These are phyloP conservation scores for Corydoras sp. DNA, from an alignment of 2,113 vertebrate species.

Conservation along the genomic window DNA sequence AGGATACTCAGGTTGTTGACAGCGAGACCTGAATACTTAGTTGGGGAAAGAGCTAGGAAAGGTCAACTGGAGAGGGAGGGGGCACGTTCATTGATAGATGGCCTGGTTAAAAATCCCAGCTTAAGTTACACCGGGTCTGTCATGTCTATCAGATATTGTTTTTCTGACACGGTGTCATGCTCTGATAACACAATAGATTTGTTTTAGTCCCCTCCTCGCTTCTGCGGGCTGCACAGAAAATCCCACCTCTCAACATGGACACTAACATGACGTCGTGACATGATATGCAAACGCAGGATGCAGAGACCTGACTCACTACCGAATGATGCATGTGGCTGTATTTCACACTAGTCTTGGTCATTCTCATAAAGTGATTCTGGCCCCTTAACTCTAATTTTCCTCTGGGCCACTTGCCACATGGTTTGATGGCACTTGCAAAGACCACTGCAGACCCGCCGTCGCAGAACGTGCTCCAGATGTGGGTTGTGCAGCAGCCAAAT, in stretches of 20 bases:
- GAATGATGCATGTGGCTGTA: no score
- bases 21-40: conserved; percentile 23
- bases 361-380: no score
- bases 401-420: no score
- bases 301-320: not conserved
- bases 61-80: conserved; percentile 24
- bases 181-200: conserved; percentile 29
- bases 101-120: conserved; percentile 31
- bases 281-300: conserved; percentile 12
- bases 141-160: conserved; percentile 44
- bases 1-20: conserved; percentile 20
- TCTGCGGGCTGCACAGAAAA: conserved; percentile 24
- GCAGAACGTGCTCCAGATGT: no score
- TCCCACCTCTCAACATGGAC: conserved; percentile 37
- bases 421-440: no score
- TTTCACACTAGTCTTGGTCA: no score
- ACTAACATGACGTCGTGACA: conserved; percentile 48
- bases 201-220: conserved; percentile 16
- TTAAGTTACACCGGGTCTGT: conserved; percentile 53
- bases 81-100: conserved; percentile 36
- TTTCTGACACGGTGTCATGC: conserved; percentile 18
- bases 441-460: no score
- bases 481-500: no score
- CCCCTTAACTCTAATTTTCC: no score
- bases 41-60: conserved; percentile 20